Percentiles rank a stretch among this genome's conserved stretches.
These are phyloP conservation scores for Scolopax mira DNA, from an alignment of 2,113 vertebrate species.

Conservation along the genomic window DNA sequence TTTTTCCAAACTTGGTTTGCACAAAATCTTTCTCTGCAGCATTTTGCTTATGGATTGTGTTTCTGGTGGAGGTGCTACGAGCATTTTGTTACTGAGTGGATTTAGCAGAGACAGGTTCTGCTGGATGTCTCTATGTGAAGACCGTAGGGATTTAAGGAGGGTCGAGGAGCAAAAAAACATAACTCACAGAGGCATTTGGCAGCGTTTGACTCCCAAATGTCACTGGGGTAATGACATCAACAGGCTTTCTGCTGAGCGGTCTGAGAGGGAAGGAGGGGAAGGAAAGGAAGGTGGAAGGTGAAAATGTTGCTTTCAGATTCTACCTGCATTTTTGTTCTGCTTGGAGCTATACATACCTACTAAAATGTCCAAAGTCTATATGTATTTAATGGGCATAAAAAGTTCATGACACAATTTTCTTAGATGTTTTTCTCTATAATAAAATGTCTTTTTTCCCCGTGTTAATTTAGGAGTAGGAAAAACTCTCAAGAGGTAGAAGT, in stretches of 20 bases:
- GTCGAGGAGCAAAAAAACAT: background rate
- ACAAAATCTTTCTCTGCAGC: background rate
- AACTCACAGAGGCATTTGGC: background rate
- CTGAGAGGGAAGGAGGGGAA: background rate
- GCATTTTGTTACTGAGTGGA: background rate
- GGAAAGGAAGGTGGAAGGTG: background rate
- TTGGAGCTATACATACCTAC: background rate
- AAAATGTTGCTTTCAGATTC: background rate
- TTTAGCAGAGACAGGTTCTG: background rate
- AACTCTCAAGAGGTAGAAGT: background rate
- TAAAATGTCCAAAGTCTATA: background rate
- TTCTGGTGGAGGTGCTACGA: background rate
- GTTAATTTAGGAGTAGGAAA: background rate
- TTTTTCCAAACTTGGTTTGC: background rate
- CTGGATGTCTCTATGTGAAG: background rate
- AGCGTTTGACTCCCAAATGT: background rate
- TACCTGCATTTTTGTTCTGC: background rate
- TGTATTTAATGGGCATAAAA: background rate
- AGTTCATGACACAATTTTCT: accelerated
- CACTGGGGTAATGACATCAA: background rate
- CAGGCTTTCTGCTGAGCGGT: background rate
- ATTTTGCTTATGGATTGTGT: background rate
- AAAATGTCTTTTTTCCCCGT: background rate
- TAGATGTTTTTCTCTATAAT: background rate
- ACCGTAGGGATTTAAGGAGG: background rate